Evolutionary conservation across 2,113 vertebrate species (phyloP).

Genomic region (Typhlomys cinereus): DNA sequence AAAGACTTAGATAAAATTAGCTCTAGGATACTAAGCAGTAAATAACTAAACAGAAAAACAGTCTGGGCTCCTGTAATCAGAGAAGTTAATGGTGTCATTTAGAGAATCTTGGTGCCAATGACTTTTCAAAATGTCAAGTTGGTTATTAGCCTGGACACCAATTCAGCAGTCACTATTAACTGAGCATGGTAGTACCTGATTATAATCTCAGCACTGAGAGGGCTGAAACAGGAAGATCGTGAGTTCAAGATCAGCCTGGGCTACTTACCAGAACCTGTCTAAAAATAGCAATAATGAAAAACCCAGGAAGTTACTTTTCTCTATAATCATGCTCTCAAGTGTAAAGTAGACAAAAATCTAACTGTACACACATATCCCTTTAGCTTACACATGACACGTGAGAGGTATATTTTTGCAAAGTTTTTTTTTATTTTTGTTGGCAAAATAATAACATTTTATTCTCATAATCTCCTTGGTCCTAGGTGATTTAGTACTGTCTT

Average conservation of each 20-base stretch:
- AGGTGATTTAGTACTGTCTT: background rate
- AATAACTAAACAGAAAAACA: background rate
- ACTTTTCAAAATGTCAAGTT: slow-evolving; percentile 26
- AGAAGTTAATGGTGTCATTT: background rate
- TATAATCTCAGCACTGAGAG: too few species aligned
- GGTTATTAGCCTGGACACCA: background rate
- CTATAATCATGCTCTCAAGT: background rate
- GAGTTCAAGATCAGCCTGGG: background rate
- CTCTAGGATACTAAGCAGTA: background rate
- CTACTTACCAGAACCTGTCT: background rate
- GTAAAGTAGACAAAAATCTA: background rate
- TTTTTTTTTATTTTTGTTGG: slow-evolving; percentile 34
- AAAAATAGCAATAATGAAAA: background rate
- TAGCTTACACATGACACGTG: background rate
- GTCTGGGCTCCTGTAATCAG: background rate
- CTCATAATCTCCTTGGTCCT: background rate
- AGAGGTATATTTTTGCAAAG: background rate
- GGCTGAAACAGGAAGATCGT: background rate
- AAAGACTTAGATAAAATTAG: background rate
- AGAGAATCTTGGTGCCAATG: background rate
- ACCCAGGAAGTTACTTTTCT: background rate
- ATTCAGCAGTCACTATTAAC: background rate
- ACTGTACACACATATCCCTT: background rate
- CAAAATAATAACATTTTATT: background rate
- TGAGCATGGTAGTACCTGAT: background rate